phyloP scores from a whole-genome alignment of 1,140 invertebrate genomes.

The Rhizoglyphus robini region DNA sequence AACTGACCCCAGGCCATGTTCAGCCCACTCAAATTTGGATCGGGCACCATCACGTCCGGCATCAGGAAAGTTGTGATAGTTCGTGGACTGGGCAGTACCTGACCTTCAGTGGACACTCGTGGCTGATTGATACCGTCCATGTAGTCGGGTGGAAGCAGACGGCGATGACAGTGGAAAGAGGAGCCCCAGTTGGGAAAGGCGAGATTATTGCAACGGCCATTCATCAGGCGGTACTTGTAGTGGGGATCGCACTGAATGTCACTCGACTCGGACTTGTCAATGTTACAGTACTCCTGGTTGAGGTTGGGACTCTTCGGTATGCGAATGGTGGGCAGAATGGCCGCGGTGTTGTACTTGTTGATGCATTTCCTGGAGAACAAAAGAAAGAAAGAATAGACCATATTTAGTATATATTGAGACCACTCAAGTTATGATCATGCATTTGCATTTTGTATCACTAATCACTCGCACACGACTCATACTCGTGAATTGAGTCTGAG shows the following conservation, averaged over 20 bases:
- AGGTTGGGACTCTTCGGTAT: constrained; percentile 10
- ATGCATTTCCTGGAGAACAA: constrained; percentile 9
- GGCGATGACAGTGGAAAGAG: constrained; percentile 36
- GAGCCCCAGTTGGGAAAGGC: constrained; percentile 76
- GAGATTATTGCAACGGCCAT: constrained; percentile 81
- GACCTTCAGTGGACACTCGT: constrained; percentile 27
- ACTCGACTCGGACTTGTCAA: constrained; percentile 8
- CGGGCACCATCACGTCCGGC: constrained; percentile 20
- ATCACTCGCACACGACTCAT: not conserved
- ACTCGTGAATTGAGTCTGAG: no score
- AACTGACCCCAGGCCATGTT: constrained; percentile 24
- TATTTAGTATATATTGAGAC: not conserved
- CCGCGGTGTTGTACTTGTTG: constrained; percentile 16
- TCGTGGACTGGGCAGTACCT: constrained; percentile 38
- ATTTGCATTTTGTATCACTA: not conserved
- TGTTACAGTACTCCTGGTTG: constrained; percentile 18
- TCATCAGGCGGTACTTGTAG: constrained; percentile 62
- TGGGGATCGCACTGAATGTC: constrained; percentile 19
- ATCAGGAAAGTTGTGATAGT: constrained; percentile 35
- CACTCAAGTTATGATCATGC: not conserved
- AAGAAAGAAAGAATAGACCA: not conserved
- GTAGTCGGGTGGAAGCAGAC: constrained; percentile 48
- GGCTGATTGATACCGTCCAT: constrained; percentile 39
- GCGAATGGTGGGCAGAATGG: constrained; percentile 5
- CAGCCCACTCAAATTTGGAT: constrained; percentile 9